Base-by-base conservation (phyloP, 1,140 invertebrate genomes). In the Euschistus heros region DNA sequence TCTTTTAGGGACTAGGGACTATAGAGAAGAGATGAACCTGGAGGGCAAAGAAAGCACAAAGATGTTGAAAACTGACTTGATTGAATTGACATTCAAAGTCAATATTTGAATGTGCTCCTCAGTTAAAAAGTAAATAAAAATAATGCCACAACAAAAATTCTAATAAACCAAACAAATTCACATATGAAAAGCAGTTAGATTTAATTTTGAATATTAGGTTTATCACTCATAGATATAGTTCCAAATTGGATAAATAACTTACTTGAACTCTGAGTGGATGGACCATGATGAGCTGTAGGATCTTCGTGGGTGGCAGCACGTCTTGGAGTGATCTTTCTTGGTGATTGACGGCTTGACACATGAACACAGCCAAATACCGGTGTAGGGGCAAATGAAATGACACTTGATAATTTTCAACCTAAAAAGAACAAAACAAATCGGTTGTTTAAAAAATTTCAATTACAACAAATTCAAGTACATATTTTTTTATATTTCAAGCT, bases 351-450 rank as follows among this genome's bases (percentile, higher is more conserved):
- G 88, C 92, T 74, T 94, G 89, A 73, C 91, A 92, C 68, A 96
- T 82, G 75, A 97, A 95, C 10, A 92, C 88, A 0, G 93, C 86
- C 72, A 96, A 83, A 76, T 97, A 96, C 18, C 94, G 87, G 80
- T 98, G 94, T 63, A 98, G 81, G 17, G 94, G 94, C 67, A 97
- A 82, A 79, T 98, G 94, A 79, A 97, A 98, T 24, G 92, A 93
- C 42, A 94, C 85, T 81, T 94, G 89, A 74, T 87, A 81, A 73
- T 83, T 84, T 74, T 93, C 89, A 71, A 80, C 81, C 86, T 89
- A 74, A 24, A 78, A 74, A 65, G 62, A 7, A 30, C 8, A 61
- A 44, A 1, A 18, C 5, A 33, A 59, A 20, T 57, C 20, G 13
- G 13, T 47, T 47, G 13, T 3, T 47, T 47, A 4, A n/a, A 15